Evolutionary conservation across 2,888 invertebrate species (phyloP).

Genomic region (Chaetogeoica ovagalla): DNA sequence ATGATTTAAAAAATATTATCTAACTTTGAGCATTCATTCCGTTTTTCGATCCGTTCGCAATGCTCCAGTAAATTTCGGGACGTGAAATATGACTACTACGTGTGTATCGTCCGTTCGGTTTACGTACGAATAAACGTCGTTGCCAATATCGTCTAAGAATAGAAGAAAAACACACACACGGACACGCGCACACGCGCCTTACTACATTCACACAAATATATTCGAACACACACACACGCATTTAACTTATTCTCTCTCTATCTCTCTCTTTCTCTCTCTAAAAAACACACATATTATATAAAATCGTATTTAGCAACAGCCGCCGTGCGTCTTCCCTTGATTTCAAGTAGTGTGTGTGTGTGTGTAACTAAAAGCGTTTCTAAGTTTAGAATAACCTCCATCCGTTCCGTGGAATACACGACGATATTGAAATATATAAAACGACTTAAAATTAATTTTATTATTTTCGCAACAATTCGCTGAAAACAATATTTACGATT

Average conservation of each 20-base stretch:
- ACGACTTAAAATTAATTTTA: too few species aligned
- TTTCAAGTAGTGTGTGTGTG: slow-evolving; percentile 35
- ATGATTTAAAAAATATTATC: too few species aligned
- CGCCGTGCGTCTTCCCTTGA: slow-evolving; percentile 15
- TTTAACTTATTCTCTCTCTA: too few species aligned
- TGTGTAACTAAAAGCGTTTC: slow-evolving; percentile 42
- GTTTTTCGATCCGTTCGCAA: not conserved
- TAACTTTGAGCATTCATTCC: too few species aligned
- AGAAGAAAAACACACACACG: slow-evolving; percentile 36
- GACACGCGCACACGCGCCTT: not conserved
- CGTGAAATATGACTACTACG: not conserved
- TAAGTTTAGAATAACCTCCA: slow-evolving; percentile 44
- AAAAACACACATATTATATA: not conserved
- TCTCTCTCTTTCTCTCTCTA: not conserved
- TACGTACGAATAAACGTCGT: slow-evolving; percentile 32
- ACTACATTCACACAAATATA: not conserved
- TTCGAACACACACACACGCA: not conserved
- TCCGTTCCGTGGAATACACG: not conserved
- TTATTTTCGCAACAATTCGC: too few species aligned
- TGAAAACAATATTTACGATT: too few species aligned
- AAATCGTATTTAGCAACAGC: slow-evolving; percentile 28
- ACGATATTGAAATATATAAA: not conserved
- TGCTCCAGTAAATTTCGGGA: slow-evolving; percentile 13
- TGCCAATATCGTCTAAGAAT: slow-evolving; percentile 49
- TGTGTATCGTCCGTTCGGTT: not conserved